A percentile compares a stretch with the other conserved stretches of the same genome.
Conservation (phyloP, 2,888 invertebrate genomes). For the Endomychus coccineus region DNA sequence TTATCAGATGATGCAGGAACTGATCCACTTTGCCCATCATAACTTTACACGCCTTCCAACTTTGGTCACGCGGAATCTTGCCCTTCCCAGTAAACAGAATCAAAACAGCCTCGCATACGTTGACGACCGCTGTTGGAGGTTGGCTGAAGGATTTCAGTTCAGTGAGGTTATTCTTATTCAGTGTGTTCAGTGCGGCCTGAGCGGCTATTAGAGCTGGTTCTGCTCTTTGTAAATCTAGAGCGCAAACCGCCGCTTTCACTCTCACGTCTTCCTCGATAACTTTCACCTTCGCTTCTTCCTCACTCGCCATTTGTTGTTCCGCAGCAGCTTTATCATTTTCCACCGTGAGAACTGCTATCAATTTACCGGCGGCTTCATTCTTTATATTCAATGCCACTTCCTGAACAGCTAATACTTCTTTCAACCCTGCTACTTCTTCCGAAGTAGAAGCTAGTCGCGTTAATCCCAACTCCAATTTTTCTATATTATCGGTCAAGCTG, state of each 20-base stretch:
- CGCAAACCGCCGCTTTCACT: constrained; percentile 77
- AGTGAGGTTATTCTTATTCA: constrained; percentile 89
- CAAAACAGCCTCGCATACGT: constrained; percentile 79
- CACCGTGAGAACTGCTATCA: constrained; percentile 79
- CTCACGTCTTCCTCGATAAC: constrained; percentile 83
- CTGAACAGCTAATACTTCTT: constrained; percentile 59
- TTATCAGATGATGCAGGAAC: constrained; percentile 73
- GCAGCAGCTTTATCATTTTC: constrained; percentile 90
- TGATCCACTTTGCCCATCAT: constrained; percentile 89
- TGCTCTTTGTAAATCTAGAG: constrained; percentile 82
- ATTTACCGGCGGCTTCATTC: constrained; percentile 82
- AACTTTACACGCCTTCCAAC: constrained; percentile 53
- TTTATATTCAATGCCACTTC: constrained; percentile 71
- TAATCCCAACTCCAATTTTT: constrained; percentile 78
- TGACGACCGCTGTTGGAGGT: constrained; percentile 82
- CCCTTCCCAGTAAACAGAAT: constrained; percentile 77
- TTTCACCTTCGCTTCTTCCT: constrained; percentile 85
- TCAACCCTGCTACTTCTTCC: constrained; percentile 76
- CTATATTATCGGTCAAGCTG: constrained; percentile 67
- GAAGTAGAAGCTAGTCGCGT: constrained; percentile 81
- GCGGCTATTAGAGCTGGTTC: constrained; percentile 87
- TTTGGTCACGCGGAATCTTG: constrained; percentile 76
- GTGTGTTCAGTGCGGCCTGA: constrained; percentile 81
- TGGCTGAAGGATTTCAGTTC: constrained; percentile 91
- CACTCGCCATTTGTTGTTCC: constrained; percentile 73